A percentile compares a stretch with the other conserved stretches of the same genome.
These are phyloP conservation scores for Aspidiotus rigidus DNA, from an alignment of 2,888 invertebrate genomes.

Conservation along the genomic window DNA sequence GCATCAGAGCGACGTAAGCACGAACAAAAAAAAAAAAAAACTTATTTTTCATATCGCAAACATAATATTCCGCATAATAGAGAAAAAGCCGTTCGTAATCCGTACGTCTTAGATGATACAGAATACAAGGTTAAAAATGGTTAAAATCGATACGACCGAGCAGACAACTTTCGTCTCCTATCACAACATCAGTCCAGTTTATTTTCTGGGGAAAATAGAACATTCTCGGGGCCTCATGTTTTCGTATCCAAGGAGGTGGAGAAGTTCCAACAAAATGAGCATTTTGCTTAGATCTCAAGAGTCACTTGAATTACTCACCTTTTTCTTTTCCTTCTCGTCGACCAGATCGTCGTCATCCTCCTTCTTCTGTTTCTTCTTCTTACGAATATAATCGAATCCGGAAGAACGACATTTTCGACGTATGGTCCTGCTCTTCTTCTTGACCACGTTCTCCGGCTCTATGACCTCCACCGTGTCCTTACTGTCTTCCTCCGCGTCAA, in stretches of 20 bases:
- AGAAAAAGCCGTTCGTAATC: too few species aligned
- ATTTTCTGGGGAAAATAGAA: too few species aligned
- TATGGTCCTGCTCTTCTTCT: conserved; percentile 36
- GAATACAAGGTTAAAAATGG: too few species aligned
- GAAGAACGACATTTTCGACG: conserved; percentile 64
- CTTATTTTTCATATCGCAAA: too few species aligned
- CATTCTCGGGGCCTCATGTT: background rate
- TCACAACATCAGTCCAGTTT: too few species aligned
- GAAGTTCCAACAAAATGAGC: background rate
- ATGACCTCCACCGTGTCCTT: conserved; percentile 22
- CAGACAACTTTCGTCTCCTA: too few species aligned
- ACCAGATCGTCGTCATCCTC: conserved; percentile 38
- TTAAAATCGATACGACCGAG: too few species aligned
- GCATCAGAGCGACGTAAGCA: too few species aligned
- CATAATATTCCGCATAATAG: too few species aligned
- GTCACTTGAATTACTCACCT: conserved; percentile 1
- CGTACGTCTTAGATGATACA: too few species aligned
- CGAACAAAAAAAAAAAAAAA: too few species aligned
- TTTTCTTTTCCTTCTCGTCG: conserved; percentile 45
- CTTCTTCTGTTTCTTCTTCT: conserved; percentile 66
- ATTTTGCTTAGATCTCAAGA: background rate
- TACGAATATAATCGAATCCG: conserved; percentile 80
- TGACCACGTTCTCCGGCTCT: conserved; percentile 19
- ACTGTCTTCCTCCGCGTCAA: conserved; percentile 38
- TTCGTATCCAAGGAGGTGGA: background rate